These are phyloP conservation scores for Acrocephalus arundinaceus DNA, from an alignment of 2,113 vertebrate genomes.

Conservation along the genomic window DNA sequence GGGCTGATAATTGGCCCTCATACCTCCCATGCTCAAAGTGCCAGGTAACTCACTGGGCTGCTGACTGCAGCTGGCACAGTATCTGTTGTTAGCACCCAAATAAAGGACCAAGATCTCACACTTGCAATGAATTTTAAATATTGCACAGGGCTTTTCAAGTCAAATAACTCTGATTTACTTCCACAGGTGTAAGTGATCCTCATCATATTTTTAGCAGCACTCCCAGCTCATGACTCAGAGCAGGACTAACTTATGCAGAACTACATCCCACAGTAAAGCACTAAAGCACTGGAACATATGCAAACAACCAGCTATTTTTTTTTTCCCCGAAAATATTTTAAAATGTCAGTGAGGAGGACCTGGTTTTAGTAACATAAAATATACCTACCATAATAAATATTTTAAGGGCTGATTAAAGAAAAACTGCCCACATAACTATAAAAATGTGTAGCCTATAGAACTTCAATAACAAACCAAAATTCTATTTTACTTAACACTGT, in stretches of 20 bases:
- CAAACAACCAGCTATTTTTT: neutral
- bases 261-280: neutral
- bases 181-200: neutral
- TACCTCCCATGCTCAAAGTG: neutral
- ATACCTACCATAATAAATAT: neutral
- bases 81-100: neutral
- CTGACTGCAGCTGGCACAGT: accelerated
- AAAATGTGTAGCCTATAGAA: neutral
- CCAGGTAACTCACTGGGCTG: neutral
- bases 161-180: neutral
- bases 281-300: neutral
- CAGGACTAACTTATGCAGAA: neutral
- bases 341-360: neutral
- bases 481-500: neutral
- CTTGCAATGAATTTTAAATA: neutral
- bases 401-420: neutral
- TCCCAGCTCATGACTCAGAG: neutral
- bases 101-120: neutral
- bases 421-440: neutral
- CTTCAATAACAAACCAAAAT: neutral
- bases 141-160: neutral
- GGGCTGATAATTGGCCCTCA: neutral
- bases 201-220: neutral
- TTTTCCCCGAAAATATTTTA: neutral
- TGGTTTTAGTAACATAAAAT: neutral